phyloP scores from a whole-genome alignment of 2,113 vertebrate species.

The Pseudorasbora parva region DNA sequence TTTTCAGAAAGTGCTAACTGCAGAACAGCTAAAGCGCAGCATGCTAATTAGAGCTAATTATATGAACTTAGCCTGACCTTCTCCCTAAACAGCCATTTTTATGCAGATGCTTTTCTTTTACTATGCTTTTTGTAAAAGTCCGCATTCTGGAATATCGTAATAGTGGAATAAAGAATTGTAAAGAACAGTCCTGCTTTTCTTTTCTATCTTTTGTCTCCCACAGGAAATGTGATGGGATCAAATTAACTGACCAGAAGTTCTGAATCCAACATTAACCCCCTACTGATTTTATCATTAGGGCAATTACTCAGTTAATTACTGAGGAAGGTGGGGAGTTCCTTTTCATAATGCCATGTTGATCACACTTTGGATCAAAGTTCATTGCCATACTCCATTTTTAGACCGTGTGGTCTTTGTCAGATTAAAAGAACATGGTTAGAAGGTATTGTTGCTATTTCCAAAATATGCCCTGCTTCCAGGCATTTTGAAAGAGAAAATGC shows the following conservation, averaged over 20 bases:
- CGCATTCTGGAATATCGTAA: background rate
- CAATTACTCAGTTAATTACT: slow-evolving; percentile 41
- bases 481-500: background rate
- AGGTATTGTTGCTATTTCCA: background rate
- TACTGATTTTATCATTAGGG: slow-evolving; percentile 49
- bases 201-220: slow-evolving; percentile 9
- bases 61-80: background rate
- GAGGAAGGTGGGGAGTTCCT: slow-evolving; percentile 45
- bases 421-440: background rate
- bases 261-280: slow-evolving; percentile 37
- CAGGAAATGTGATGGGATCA: slow-evolving; percentile 24
- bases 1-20: background rate
- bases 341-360: slow-evolving; percentile 19
- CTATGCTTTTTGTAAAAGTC: background rate
- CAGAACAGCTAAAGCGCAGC: background rate
- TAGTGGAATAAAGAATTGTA: background rate
- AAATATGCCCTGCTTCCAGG: slow-evolving; percentile 5
- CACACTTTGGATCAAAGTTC: slow-evolving; percentile 27
- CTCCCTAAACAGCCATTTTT: slow-evolving; percentile 11
- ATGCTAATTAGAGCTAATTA: slow-evolving; percentile 15
- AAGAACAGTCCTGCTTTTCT: background rate
- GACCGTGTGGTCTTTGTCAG: background rate
- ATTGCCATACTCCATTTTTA: background rate
- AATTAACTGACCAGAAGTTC: background rate
- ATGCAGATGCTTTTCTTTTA: slow-evolving; percentile 1